phyloP scores from a whole-genome alignment of 2,797 vertebrate species.

The Muscicapa striata region DNA sequence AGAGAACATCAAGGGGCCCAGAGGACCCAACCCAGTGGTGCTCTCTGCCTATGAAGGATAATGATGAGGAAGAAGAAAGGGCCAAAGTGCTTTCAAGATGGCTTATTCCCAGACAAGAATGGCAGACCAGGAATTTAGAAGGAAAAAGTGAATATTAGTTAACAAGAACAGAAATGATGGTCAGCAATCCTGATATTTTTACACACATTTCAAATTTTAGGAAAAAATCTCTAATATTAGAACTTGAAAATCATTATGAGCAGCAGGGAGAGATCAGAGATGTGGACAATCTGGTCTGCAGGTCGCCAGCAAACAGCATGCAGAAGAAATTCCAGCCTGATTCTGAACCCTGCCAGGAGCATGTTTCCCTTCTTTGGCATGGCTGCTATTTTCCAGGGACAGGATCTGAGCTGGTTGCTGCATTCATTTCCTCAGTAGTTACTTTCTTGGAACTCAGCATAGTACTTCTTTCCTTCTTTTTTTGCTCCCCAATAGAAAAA shows the following conservation, averaged over 20 bases:
- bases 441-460: conserved; percentile 28
- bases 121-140: neutral
- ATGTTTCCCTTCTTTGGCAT: neutral
- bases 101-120: neutral
- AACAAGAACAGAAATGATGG: neutral
- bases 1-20: neutral
- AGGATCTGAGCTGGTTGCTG: neutral
- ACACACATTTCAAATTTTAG: neutral
- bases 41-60: neutral
- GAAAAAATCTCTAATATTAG: rapidly evolving
- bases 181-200: neutral
- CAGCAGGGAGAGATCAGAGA: neutral
- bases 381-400: neutral
- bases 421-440: conserved; percentile 24
- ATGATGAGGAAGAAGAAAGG: neutral
- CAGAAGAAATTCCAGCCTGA: neutral
- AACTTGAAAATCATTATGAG: neutral
- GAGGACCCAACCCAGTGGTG: rapidly evolving
- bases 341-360: neutral
- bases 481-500: neutral
- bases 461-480: neutral
- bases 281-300: neutral
- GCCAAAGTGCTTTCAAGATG: neutral
- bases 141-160: neutral
- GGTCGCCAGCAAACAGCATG: neutral